These are phyloP conservation scores for Paradisaea rubra DNA, from an alignment of 2,113 vertebrate species.

Conservation along the genomic window DNA sequence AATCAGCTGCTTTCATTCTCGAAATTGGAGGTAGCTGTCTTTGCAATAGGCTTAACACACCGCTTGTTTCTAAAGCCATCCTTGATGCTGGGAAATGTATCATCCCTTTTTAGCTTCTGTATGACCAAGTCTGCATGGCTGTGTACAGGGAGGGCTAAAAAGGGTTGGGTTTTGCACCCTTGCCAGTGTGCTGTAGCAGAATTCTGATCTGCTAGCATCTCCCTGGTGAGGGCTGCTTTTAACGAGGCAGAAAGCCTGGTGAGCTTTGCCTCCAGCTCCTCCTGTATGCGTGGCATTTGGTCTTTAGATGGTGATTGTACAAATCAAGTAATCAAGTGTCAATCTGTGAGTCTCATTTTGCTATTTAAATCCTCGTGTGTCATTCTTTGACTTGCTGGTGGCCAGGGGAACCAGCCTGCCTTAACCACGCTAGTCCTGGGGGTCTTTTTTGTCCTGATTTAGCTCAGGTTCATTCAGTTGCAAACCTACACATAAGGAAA, in stretches of 20 bases:
- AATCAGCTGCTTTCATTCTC: background rate
- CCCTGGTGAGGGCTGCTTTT: background rate
- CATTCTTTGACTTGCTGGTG: background rate
- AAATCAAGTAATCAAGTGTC: background rate
- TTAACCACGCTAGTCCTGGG: background rate
- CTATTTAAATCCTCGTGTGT: background rate
- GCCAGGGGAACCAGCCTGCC: background rate
- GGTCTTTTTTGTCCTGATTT: background rate
- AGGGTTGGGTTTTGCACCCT: background rate
- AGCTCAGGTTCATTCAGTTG: background rate
- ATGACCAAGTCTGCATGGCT: background rate
- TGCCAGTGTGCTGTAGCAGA: background rate
- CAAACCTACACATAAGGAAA: background rate
- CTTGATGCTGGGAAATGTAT: background rate
- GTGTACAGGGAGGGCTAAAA: background rate
- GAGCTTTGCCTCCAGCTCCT: background rate
- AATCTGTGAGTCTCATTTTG: background rate
- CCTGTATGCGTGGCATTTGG: accelerated
- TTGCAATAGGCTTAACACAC: background rate
- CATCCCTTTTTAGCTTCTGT: background rate
- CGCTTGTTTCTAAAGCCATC: background rate
- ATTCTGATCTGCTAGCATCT: background rate
- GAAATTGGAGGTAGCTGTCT: background rate
- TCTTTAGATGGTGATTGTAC: background rate
- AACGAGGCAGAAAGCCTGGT: background rate